Evolutionary conservation across 2,113 vertebrate species (phyloP).

Genomic region (Anarrhichthys ocellatus): DNA sequence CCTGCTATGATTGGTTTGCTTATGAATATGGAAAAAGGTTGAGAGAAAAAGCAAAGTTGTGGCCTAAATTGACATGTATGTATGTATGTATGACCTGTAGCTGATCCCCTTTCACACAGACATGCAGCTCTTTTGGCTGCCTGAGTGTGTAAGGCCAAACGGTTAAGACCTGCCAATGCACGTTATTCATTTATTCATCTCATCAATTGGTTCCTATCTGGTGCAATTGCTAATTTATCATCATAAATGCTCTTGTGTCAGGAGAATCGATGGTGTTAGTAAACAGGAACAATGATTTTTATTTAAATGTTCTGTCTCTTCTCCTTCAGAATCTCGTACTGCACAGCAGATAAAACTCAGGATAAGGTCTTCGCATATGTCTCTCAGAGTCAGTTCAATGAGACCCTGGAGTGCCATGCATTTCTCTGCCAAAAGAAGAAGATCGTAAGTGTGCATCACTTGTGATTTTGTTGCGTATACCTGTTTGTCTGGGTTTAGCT

Average conservation of each 20-base stretch:
- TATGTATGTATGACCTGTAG: neutral
- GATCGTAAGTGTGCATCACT: conserved; percentile 83
- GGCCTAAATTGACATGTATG: conserved; percentile 15
- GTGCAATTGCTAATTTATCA: neutral
- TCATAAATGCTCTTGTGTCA: neutral
- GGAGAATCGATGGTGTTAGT: neutral
- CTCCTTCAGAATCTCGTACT: conserved; percentile 90
- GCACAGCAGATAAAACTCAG: conserved; percentile 94
- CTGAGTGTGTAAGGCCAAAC: neutral
- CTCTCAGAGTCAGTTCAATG: conserved; percentile 89
- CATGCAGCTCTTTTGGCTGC: neutral
- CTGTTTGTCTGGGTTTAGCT: neutral
- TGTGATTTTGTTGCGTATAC: neutral
- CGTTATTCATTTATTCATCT: neutral
- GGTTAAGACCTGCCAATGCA: neutral
- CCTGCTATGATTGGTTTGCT: conserved; percentile 31
- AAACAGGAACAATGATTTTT: neutral
- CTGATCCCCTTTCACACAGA: neutral
- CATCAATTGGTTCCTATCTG: neutral
- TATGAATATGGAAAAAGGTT: conserved; percentile 56
- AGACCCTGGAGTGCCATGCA: conserved; percentile 91
- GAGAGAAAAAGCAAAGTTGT: conserved; percentile 27
- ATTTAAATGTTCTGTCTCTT: conserved; percentile 12
- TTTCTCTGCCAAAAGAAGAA: conserved; percentile 94
- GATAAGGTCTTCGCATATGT: conserved; percentile 94